Conservation (phyloP, 2,888 invertebrate genomes). For the Cynaeus angustus region DNA sequence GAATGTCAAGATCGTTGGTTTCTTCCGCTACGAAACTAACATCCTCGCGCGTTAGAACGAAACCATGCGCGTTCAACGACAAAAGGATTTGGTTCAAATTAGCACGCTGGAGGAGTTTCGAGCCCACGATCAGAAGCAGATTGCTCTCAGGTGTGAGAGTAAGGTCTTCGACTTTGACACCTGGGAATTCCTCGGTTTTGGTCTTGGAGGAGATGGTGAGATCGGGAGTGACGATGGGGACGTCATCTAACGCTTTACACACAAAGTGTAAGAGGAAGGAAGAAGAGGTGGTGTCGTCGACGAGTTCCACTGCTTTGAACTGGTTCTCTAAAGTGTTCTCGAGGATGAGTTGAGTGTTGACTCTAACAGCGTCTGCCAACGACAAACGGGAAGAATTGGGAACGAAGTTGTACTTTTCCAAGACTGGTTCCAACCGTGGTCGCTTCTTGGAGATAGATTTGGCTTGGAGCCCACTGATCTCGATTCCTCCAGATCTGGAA, state of each 20-base stretch:
- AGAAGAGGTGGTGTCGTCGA: slow-evolving; percentile 54
- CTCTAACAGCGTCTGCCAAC: slow-evolving; percentile 71
- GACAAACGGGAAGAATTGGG: slow-evolving; percentile 72
- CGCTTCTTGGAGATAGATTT: slow-evolving; percentile 82
- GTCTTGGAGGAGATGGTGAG: slow-evolving; percentile 14
- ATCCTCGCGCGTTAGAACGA: neutral
- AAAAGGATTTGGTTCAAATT: neutral
- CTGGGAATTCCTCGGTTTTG: neutral
- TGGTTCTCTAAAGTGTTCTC: slow-evolving; percentile 78
- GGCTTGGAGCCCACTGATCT: slow-evolving; percentile 84
- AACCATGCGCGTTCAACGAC: neutral
- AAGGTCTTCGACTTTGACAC: slow-evolving; percentile 11
- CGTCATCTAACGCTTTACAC: slow-evolving; percentile 8
- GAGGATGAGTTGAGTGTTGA: slow-evolving; percentile 80
- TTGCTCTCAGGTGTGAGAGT: neutral
- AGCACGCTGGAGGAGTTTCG: neutral
- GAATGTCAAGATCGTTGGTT: neutral
- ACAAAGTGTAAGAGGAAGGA: slow-evolving; percentile 4
- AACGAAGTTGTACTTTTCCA: slow-evolving; percentile 85
- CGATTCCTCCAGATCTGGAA: slow-evolving; percentile 82
- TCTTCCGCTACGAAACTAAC: neutral
- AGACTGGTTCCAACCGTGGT: slow-evolving; percentile 82
- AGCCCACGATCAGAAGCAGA: neutral
- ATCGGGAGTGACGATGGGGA: slow-evolving; percentile 9
- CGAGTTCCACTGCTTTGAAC: slow-evolving; percentile 68